Evolutionary conservation across 1,140 invertebrate species (phyloP), one percentile per base, ranked within the genome.

Genomic region (Lasioglossum albipes): DNA sequence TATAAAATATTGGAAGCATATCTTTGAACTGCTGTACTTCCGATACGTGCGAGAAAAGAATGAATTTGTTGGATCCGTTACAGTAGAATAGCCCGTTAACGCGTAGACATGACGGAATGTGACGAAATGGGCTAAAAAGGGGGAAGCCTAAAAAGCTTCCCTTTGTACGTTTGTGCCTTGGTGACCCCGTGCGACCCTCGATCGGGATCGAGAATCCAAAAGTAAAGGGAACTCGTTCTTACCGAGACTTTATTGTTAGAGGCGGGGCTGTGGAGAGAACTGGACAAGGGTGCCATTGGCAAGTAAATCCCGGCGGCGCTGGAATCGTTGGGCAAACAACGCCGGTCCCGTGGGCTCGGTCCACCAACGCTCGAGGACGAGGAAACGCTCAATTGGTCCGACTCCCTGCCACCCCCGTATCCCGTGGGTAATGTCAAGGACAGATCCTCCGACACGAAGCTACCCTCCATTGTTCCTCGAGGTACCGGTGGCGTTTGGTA

Each of bases 401-500:
- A 91, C 75, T 94, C 94, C 49, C 93, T 88, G 42, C 89, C 84
- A 62, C 90, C 91, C 75, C 89, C 90, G 62, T 90, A 91, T 88
- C 90, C 90, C 81, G 83, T 86, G 75, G 91, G 91, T 84, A 93
- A 88, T 87, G 90, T 91, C 89, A 93, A 88, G 75, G 93, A 94
- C 85, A 94, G 82, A 85, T 95, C 95, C 75, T 95, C 95, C 12
- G 94, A 95, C 68, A 91, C 89, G 84, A 92, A 94, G 87, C 94
- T 94, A 73, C 93, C 92, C 64, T 95, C 94, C 91, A 94, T 93
- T 67, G 94, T 91, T 61, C 93, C 92, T 72, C 94, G 94, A 31
- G 94, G 94, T 42, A 92, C 92, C 67, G 94, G 93, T 64, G 94
- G 94, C 71, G 94, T 93, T 88, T 95, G 94, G 83, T 94, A 95